These are phyloP conservation scores for Protodeltote pygarga DNA, from an alignment of 2,888 invertebrate genomes.

Conservation along the genomic window DNA sequence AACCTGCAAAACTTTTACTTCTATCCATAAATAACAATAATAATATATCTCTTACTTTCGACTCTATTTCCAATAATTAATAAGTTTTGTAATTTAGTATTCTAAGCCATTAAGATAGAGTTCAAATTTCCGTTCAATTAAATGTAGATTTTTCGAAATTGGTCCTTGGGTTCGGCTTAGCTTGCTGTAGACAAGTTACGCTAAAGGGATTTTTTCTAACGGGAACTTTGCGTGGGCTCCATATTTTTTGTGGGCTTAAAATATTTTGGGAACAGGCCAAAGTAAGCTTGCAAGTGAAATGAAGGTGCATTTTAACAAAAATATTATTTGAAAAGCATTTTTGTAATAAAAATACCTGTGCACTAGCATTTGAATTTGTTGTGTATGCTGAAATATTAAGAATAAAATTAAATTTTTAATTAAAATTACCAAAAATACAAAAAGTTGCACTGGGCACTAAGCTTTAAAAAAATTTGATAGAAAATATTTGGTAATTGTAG, in stretches of 20 bases:
- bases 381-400: no score
- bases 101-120: neutral
- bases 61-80: conserved; percentile 9
- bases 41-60: conserved; percentile 26
- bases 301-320: conserved; percentile 21
- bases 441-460: no score
- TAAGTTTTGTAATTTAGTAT: neutral
- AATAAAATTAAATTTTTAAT: no score
- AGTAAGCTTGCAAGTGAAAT: conserved; percentile 19
- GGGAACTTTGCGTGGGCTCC: conserved; percentile 36
- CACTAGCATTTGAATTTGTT: no score
- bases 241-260: conserved; percentile 34
- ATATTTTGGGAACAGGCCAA: conserved; percentile 26
- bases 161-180: conserved; percentile 4
- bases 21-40: conserved; percentile 33
- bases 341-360: neutral
- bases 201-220: conserved; percentile 44
- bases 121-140: neutral
- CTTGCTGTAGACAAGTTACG: conserved; percentile 15
- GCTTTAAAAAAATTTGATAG: no score
- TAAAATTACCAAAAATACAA: no score
- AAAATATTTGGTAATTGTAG: no score
- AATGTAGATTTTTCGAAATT: conserved; percentile 6
- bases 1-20: conserved; percentile 22
- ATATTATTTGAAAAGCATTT: conserved; percentile 16